Conservation (phyloP, 2,797 vertebrate species). For the Chaenodraco wilsoni region DNA sequence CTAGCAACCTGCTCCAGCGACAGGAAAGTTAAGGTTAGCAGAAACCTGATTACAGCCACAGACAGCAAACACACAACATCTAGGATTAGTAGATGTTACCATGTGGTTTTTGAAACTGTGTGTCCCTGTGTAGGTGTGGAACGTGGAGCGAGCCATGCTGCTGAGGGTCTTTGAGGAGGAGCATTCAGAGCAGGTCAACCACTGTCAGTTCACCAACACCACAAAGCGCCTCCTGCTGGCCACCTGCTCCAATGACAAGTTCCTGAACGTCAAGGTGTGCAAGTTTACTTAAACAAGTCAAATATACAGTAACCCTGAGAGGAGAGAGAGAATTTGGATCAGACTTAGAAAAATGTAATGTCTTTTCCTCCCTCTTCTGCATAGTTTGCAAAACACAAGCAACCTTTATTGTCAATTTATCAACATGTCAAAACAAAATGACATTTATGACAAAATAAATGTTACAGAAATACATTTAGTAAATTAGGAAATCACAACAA, state of each 20-base stretch:
- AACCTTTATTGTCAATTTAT: too few relatives aligned
- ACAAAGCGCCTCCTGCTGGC: conserved; percentile 85
- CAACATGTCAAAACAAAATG: too few relatives aligned
- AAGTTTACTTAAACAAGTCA: not conserved
- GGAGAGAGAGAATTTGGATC: too few relatives aligned
- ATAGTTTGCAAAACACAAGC: too few relatives aligned
- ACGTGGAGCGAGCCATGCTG: conserved; percentile 83
- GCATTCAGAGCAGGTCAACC: conserved; percentile 92
- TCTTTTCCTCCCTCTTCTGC: too few relatives aligned
- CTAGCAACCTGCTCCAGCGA: conserved; percentile 94
- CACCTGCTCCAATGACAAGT: conserved; percentile 90
- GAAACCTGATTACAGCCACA: too few relatives aligned
- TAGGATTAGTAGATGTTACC: not conserved
- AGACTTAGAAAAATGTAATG: too few relatives aligned
- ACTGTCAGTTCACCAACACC: conserved; percentile 92
- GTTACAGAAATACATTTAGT: too few relatives aligned
- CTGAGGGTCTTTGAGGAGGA: conserved; percentile 86
- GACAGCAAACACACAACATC: not conserved
- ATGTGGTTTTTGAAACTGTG: not conserved
- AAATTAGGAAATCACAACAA: too few relatives aligned
- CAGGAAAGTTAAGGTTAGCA: conserved; percentile 90
- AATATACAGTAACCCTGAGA: too few relatives aligned
- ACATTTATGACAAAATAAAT: too few relatives aligned
- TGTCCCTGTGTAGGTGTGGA: conserved; percentile 87
- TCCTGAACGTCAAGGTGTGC: conserved; percentile 90